Conservation (phyloP, 2,113 vertebrate species). For the Eonycteris spelaea region DNA sequence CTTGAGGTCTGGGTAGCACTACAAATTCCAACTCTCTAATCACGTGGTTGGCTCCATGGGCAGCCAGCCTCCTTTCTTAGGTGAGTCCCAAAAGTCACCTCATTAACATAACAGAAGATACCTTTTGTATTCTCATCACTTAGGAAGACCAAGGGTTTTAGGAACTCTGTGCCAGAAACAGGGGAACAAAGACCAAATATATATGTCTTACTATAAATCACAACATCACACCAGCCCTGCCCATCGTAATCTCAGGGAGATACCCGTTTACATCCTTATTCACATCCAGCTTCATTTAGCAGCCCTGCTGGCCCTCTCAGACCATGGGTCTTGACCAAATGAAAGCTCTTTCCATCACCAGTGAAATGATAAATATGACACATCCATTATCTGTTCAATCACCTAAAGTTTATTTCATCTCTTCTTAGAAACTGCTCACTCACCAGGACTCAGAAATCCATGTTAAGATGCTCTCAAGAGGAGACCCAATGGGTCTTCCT, state of each 20-base stretch:
- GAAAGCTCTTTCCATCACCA: background rate
- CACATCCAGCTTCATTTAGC: background rate
- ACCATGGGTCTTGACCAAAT: background rate
- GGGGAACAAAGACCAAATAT: background rate
- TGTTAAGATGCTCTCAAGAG: background rate
- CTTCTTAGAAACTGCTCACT: background rate
- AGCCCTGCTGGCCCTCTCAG: background rate
- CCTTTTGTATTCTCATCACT: background rate
- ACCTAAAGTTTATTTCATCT: background rate
- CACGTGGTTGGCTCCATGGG: background rate
- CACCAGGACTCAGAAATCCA: background rate
- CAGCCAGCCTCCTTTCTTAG: background rate
- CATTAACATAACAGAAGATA: background rate
- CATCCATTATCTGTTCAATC: background rate
- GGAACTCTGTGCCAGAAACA: background rate
- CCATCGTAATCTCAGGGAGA: background rate
- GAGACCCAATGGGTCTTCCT: background rate
- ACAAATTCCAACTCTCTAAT: background rate
- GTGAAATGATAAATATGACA: background rate
- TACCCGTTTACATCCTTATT: background rate
- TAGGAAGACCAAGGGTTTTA: background rate
- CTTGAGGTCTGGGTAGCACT: background rate
- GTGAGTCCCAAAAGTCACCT: background rate
- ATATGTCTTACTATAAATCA: background rate
- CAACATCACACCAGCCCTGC: background rate